These are phyloP conservation scores for Chondrosia reniformis DNA, from an alignment of 37 sponge, comb jelly and placozoan genomes.

Conservation along the genomic window DNA sequence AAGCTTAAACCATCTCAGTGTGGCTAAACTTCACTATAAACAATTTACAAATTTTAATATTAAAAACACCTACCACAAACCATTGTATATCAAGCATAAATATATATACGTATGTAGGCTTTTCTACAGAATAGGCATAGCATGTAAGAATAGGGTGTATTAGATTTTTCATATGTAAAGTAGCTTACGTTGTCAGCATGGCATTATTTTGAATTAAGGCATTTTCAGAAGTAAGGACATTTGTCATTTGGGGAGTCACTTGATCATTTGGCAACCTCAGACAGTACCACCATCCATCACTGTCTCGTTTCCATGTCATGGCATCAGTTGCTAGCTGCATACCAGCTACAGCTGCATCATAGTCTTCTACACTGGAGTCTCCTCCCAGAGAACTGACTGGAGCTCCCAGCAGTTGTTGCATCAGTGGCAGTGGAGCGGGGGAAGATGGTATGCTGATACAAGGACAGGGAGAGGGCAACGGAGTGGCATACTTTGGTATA, in stretches of 20 bases:
- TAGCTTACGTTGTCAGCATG: too few relatives aligned
- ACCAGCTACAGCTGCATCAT: not conserved
- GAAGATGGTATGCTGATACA: constrained; percentile 10
- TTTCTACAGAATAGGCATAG: too few relatives aligned
- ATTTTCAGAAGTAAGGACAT: too few relatives aligned
- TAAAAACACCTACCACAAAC: too few relatives aligned
- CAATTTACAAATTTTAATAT: too few relatives aligned
- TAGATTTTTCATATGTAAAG: too few relatives aligned
- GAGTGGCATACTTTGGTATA: constrained; percentile 65
- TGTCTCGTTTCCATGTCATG: not conserved
- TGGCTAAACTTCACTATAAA: too few relatives aligned
- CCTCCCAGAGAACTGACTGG: not conserved
- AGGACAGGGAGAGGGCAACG: constrained; percentile 67
- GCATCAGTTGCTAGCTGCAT: not conserved
- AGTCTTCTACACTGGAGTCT: not conserved
- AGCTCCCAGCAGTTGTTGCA: not conserved
- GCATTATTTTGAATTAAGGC: too few relatives aligned
- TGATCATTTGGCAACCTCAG: constrained; percentile 29
- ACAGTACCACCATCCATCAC: constrained; percentile 56
- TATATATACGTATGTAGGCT: too few relatives aligned
- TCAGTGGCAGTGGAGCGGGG: not conserved
- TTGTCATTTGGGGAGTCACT: not conserved
- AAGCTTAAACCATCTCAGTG: too few relatives aligned
- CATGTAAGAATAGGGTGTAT: too few relatives aligned
- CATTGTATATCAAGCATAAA: too few relatives aligned